Conservation (phyloP, 2,888 invertebrate genomes). For the Coleophora deauratella region DNA sequence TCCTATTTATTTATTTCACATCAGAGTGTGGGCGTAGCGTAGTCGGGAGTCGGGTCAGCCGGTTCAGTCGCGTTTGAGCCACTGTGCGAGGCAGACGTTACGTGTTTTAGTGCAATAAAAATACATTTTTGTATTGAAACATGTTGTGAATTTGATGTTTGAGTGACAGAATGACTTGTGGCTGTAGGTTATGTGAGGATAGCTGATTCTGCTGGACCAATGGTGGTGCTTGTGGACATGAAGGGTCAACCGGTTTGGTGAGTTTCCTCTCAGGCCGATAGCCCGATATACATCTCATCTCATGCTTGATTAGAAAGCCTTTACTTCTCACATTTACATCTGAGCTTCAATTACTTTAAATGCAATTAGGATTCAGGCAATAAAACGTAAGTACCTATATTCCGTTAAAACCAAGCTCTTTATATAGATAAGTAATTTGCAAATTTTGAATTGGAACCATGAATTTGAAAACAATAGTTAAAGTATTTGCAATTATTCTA, state of each 20-base stretch:
- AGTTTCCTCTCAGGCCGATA: slow-evolving; percentile 47
- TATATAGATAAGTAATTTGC: too few species aligned
- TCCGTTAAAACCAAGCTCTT: too few species aligned
- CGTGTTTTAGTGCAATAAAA: slow-evolving; percentile 2
- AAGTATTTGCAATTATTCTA: too few species aligned
- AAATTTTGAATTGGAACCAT: too few species aligned
- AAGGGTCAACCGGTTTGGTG: slow-evolving; percentile 73
- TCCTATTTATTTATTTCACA: slow-evolving; percentile 50
- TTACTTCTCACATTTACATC: slow-evolving; percentile 10
- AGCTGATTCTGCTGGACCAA: slow-evolving; percentile 30
- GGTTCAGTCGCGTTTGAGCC: slow-evolving; percentile 13
- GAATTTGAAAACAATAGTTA: too few species aligned
- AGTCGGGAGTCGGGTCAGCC: slow-evolving; percentile 36
- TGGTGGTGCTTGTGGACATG: slow-evolving; percentile 39
- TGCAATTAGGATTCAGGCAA: too few species aligned
- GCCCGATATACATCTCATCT: slow-evolving; percentile 10
- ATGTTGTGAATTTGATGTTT: slow-evolving; percentile 44
- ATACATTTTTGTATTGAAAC: slow-evolving; percentile 31
- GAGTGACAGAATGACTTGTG: slow-evolving; percentile 55
- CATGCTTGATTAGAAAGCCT: slow-evolving; percentile 37
- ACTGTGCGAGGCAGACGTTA: neutral
- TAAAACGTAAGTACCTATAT: too few species aligned
- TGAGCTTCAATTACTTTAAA: neutral
- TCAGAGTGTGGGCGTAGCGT: too few species aligned
- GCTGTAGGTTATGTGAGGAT: slow-evolving; percentile 35